A percentile compares a stretch with the other conserved stretches of the same genome.
Evolutionary conservation across 2,113 vertebrate genomes (phyloP).

Genomic region (Seriola dumerili): DNA sequence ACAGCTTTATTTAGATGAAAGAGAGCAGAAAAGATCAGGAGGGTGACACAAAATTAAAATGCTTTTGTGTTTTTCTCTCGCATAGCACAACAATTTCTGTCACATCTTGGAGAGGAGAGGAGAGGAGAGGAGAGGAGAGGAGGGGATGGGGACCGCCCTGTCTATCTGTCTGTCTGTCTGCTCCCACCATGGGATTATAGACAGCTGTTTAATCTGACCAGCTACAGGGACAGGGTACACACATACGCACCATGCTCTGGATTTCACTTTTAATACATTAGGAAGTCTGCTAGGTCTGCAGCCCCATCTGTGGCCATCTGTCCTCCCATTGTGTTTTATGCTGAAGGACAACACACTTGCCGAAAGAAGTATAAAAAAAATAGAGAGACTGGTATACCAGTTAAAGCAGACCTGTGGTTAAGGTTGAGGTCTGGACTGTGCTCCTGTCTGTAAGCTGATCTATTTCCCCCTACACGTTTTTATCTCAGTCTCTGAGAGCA

Average conservation of each 20-base stretch:
- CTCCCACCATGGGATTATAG: slow-evolving; percentile 82
- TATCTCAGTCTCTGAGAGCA: slow-evolving; percentile 37
- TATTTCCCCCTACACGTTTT: slow-evolving; percentile 35
- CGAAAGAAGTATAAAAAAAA: slow-evolving; percentile 22
- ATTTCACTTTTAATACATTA: slow-evolving; percentile 87
- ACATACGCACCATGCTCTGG: slow-evolving; percentile 69
- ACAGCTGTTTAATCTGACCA: slow-evolving; percentile 88
- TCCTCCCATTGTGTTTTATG: slow-evolving; percentile 73
- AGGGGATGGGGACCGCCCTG: slow-evolving; percentile 48
- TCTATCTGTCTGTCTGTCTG: slow-evolving; percentile 72
- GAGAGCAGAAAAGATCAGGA: slow-evolving; percentile 5
- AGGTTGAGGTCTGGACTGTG: slow-evolving; percentile 21
- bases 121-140: slow-evolving; percentile 25
- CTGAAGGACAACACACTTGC: slow-evolving; percentile 72
- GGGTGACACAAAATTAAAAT: neutral
- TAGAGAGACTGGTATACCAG: slow-evolving; percentile 15
- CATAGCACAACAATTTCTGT: slow-evolving; percentile 22
- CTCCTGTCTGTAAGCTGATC: slow-evolving; percentile 30
- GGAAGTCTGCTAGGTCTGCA: slow-evolving; percentile 79
- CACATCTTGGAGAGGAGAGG: slow-evolving; percentile 17
- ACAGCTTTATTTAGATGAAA: neutral
- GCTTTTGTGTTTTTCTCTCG: neutral
- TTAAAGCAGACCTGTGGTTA: slow-evolving; percentile 40
- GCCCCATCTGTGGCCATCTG: slow-evolving; percentile 84
- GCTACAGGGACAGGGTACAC: slow-evolving; percentile 79